These are phyloP conservation scores for Pampusana beccarii DNA, from an alignment of 2,113 vertebrate species.

Conservation along the genomic window DNA sequence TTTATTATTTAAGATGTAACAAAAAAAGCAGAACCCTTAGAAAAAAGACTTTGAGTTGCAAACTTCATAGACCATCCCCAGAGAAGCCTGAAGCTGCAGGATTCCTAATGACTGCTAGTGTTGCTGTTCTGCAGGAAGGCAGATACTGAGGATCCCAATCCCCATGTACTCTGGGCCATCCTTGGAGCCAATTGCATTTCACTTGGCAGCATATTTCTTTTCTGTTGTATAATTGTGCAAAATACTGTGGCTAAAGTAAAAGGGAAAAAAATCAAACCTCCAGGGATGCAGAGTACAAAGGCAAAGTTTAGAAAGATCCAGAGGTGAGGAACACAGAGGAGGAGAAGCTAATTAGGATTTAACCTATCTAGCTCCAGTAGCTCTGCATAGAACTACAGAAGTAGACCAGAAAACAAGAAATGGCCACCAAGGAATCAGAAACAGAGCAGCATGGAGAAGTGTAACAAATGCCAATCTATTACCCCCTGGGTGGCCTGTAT, in stretches of 20 bases:
- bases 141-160: neutral
- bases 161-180: neutral
- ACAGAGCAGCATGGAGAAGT: neutral
- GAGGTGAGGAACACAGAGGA: neutral
- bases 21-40: neutral
- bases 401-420: neutral
- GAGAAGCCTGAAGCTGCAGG: neutral
- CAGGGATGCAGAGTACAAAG: neutral
- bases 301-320: neutral
- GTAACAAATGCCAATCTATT: neutral
- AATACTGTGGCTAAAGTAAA: neutral
- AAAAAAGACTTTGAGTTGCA: neutral
- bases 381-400: neutral
- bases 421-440: neutral
- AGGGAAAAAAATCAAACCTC: neutral
- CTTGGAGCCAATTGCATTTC: neutral
- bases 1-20: neutral
- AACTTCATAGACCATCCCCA: neutral
- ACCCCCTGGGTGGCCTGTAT: neutral
- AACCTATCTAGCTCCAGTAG: neutral
- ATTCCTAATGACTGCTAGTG: neutral
- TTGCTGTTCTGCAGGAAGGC: neutral
- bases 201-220: neutral
- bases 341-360: neutral
- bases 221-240: neutral